These are phyloP conservation scores for Zosterops hypoxanthus DNA, from an alignment of 2,113 vertebrate genomes.

Conservation along the genomic window DNA sequence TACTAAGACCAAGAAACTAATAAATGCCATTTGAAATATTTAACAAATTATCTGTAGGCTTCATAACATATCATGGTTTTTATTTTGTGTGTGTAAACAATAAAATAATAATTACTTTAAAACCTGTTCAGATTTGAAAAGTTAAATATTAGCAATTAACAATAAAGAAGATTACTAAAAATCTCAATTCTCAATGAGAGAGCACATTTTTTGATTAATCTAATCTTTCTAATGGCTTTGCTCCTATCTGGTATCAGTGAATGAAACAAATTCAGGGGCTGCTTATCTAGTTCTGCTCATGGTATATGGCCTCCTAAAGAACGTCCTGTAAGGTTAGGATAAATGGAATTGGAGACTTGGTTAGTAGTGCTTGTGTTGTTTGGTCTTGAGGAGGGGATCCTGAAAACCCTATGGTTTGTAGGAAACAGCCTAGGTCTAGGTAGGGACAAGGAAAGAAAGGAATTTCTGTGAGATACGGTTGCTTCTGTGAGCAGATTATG, in stretches of 20 bases:
- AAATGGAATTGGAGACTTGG: background rate
- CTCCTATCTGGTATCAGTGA: background rate
- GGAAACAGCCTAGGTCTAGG: background rate
- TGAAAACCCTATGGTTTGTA: background rate
- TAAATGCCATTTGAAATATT: background rate
- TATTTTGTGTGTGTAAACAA: background rate
- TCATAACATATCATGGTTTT: accelerated
- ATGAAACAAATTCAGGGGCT: background rate
- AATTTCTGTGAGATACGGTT: accelerated
- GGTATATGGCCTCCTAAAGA: background rate
- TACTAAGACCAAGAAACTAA: background rate
- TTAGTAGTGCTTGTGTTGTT: background rate
- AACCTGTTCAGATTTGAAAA: background rate
- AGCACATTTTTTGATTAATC: background rate
- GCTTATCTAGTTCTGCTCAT: background rate
- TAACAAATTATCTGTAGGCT: background rate
- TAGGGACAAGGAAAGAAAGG: background rate
- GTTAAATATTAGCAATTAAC: background rate
- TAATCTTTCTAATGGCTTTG: background rate
- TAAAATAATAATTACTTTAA: background rate
- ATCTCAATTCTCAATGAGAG: background rate
- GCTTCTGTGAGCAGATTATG: background rate
- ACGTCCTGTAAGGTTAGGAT: background rate
- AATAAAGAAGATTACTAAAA: background rate
- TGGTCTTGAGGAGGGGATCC: accelerated